A percentile compares a stretch with the other conserved stretches of the same genome.
These are phyloP conservation scores for Leptodactylus fallax DNA, from an alignment of 2,797 vertebrate species.

Conservation along the genomic window DNA sequence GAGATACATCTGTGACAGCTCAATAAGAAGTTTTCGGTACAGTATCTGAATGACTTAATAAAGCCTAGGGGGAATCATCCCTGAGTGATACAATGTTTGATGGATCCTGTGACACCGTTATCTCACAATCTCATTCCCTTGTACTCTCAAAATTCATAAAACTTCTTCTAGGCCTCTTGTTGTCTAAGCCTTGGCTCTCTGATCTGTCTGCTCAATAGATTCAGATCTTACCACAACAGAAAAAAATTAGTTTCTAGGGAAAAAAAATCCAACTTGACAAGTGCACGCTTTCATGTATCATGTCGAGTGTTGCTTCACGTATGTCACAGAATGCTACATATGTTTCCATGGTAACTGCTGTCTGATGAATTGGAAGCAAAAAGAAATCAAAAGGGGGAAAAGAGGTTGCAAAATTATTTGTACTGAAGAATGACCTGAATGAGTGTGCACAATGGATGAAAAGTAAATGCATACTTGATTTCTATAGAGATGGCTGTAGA, in stretches of 20 bases:
- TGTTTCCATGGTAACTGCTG: slow-evolving; percentile 36
- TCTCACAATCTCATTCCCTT: slow-evolving; percentile 48
- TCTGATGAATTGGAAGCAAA: slow-evolving; percentile 27
- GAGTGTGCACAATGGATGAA: neutral
- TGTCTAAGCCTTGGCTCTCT: neutral
- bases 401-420: neutral
- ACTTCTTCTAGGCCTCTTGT: neutral
- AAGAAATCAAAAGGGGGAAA: slow-evolving; percentile 1
- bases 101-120: slow-evolving; percentile 41
- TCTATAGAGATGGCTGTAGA: neutral
- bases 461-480: neutral
- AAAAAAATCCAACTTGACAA: slow-evolving; percentile 25
- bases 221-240: slow-evolving; percentile 38
- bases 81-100: slow-evolving; percentile 44
- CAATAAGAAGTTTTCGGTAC: slow-evolving; percentile 15
- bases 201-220: slow-evolving; percentile 28
- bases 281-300: slow-evolving; percentile 31
- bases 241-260: neutral
- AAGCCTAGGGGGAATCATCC: slow-evolving; percentile 47
- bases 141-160: slow-evolving; percentile 31
- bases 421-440: neutral
- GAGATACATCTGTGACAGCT: slow-evolving; percentile 39
- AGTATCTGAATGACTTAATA: slow-evolving; percentile 38
- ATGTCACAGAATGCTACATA: neutral
- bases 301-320: slow-evolving; percentile 1